phyloP scores from a whole-genome alignment of 2,113 vertebrate genomes.

The Takifugu flavidus region DNA sequence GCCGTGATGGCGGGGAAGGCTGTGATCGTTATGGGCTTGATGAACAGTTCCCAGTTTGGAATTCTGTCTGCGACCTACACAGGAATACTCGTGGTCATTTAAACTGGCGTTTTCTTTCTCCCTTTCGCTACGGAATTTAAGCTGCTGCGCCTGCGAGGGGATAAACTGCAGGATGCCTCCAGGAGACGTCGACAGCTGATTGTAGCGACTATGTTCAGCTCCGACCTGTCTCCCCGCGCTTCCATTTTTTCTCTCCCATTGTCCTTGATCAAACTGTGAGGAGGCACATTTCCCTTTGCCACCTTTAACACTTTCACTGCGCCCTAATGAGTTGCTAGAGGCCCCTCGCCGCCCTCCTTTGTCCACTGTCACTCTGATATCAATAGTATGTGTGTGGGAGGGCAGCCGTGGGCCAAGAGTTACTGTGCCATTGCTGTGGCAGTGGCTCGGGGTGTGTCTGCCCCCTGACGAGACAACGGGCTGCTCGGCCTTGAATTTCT shows the following conservation, averaged over 20 bases:
- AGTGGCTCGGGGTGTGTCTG: conserved; percentile 65
- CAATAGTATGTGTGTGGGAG: conserved; percentile 76
- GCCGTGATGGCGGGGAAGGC: conserved; percentile 65
- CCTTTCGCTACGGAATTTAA: conserved; percentile 56
- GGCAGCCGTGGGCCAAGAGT: conserved; percentile 71
- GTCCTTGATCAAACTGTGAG: conserved; percentile 63
- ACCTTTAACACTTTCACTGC: conserved; percentile 54
- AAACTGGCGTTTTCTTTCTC: conserved; percentile 59
- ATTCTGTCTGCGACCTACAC: conserved; percentile 69
- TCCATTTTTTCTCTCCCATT: conserved; percentile 57
- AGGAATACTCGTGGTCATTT: conserved; percentile 54
- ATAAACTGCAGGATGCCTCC: conserved; percentile 74
- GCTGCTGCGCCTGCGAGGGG: conserved; percentile 67
- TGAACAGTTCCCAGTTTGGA: conserved; percentile 74
- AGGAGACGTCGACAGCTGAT: conserved; percentile 61
- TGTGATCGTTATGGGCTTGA: conserved; percentile 64
- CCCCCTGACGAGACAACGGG: conserved; percentile 35
- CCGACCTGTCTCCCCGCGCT: conserved; percentile 50
- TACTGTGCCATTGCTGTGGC: conserved; percentile 75
- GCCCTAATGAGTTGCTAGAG: conserved; percentile 62
- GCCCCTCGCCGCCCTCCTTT: conserved; percentile 56
- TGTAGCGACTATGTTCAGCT: conserved; percentile 52
- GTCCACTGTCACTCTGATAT: conserved; percentile 75
- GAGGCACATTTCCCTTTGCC: conserved; percentile 59
- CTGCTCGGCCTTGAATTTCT: conserved; percentile 63